These are phyloP conservation scores for Chondrosia reniformis DNA, from an alignment of 37 sponge, comb jelly and placozoan genomes.

Conservation along the genomic window DNA sequence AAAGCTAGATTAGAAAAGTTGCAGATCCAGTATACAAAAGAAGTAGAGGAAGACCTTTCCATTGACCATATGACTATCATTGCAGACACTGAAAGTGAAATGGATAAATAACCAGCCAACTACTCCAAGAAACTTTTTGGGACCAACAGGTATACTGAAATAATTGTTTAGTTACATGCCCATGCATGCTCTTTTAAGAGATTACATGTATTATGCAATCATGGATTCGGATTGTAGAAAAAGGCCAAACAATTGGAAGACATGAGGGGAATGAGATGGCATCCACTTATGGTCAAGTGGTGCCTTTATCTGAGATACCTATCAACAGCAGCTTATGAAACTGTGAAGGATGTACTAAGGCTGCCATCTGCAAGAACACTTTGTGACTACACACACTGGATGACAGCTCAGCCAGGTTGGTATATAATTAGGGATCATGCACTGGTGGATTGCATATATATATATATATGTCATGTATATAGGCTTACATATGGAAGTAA, in stretches of 20 bases:
- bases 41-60: background rate
- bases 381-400: background rate
- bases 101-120: background rate
- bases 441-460: background rate
- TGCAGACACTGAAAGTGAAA: background rate
- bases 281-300: background rate
- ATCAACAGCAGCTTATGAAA: too few relatives aligned
- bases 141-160: background rate
- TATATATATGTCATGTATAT: background rate
- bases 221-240: too few relatives aligned
- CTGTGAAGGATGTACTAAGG: background rate
- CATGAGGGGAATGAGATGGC: background rate
- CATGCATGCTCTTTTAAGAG: too few relatives aligned
- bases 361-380: background rate
- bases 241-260: background rate
- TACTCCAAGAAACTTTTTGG: background rate
- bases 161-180: too few relatives aligned
- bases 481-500: background rate
- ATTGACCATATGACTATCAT: background rate
- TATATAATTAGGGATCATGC: too few relatives aligned
- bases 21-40: background rate
- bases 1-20: background rate
- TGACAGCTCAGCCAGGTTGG: background rate
- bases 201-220: background rate
- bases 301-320: background rate